A percentile compares a stretch with the other conserved stretches of the same genome.
These are phyloP conservation scores for Triops longicaudatus DNA, from an alignment of 1,140 invertebrate genomes.

Conservation along the genomic window DNA sequence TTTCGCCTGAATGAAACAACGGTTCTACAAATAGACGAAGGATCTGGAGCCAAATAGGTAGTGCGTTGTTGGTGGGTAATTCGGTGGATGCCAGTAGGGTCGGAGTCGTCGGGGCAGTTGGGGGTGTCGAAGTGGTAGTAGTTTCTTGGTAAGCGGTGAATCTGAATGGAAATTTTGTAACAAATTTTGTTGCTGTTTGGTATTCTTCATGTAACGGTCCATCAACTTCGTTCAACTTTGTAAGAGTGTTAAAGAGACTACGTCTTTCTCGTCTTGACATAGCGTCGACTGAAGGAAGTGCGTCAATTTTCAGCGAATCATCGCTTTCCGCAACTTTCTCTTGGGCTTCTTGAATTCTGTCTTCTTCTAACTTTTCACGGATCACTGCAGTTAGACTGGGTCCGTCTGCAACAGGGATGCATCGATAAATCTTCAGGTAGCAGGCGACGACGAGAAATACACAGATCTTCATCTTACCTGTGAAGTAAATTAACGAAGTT, in stretches of 20 bases:
- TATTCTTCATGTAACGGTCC: background rate
- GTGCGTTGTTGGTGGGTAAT: background rate
- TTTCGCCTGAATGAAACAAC: background rate
- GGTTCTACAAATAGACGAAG: background rate
- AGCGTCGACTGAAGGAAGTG: background rate
- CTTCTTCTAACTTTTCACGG: background rate
- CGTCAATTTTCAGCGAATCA: background rate
- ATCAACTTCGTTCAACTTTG: background rate
- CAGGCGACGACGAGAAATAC: background rate
- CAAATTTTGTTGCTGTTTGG: background rate
- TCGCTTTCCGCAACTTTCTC: background rate
- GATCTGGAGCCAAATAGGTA: background rate
- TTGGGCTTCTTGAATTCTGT: background rate
- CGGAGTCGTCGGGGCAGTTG: background rate
- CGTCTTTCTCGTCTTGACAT: background rate
- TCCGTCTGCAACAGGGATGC: background rate
- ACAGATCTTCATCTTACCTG: background rate
- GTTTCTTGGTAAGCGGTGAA: background rate
- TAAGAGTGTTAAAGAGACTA: background rate
- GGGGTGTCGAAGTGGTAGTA: background rate
- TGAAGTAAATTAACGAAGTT: background rate
- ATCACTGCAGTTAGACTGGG: background rate
- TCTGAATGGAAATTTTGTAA: background rate
- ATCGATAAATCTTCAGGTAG: background rate
- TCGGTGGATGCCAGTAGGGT: background rate